phyloP scores from a whole-genome alignment of 2,888 invertebrate species.

The Molorchus minor region DNA sequence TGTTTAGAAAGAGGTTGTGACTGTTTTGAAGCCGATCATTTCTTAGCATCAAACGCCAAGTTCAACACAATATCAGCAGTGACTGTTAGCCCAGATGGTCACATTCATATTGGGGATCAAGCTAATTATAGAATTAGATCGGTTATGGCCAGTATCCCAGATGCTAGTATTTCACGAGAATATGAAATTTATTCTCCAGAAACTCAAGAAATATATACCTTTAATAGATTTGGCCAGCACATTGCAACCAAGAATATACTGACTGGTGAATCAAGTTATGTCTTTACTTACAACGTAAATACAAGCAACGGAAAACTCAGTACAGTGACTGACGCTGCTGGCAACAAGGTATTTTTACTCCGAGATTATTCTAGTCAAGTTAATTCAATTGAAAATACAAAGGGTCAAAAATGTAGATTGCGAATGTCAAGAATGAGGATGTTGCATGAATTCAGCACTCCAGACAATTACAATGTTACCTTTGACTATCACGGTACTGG shows the following conservation, averaged over 20 bases:
- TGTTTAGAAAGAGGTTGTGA: slow-evolving; percentile 91
- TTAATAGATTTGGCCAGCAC: slow-evolving; percentile 95
- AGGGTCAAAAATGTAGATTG: slow-evolving; percentile 89
- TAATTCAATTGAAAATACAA: slow-evolving; percentile 93
- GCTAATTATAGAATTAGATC: slow-evolving; percentile 89
- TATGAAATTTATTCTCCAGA: slow-evolving; percentile 96
- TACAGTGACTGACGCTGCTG: slow-evolving; percentile 92
- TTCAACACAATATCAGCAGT: slow-evolving; percentile 94
- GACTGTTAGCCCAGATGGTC: slow-evolving; percentile 92
- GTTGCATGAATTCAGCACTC: slow-evolving; percentile 88
- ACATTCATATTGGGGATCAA: slow-evolving; percentile 95
- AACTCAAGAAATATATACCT: slow-evolving; percentile 93
- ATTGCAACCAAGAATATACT: slow-evolving; percentile 92
- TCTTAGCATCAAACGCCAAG: slow-evolving; percentile 90
- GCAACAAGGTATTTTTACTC: slow-evolving; percentile 85
- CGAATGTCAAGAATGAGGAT: slow-evolving; percentile 93
- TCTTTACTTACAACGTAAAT: slow-evolving; percentile 95
- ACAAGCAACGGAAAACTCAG: slow-evolving; percentile 95
- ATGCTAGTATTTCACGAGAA: slow-evolving; percentile 82
- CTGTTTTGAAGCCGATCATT: slow-evolving; percentile 92
- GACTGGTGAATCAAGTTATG: slow-evolving; percentile 92
- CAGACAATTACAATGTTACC: slow-evolving; percentile 92
- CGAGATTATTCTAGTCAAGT: slow-evolving; percentile 88
- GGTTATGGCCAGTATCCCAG: slow-evolving; percentile 89
- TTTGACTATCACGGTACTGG: slow-evolving; percentile 95